A percentile compares a stretch with the other conserved stretches of the same genome.
These are phyloP conservation scores for Chelonia mydas DNA, from an alignment of 2,797 vertebrate species.

Conservation along the genomic window DNA sequence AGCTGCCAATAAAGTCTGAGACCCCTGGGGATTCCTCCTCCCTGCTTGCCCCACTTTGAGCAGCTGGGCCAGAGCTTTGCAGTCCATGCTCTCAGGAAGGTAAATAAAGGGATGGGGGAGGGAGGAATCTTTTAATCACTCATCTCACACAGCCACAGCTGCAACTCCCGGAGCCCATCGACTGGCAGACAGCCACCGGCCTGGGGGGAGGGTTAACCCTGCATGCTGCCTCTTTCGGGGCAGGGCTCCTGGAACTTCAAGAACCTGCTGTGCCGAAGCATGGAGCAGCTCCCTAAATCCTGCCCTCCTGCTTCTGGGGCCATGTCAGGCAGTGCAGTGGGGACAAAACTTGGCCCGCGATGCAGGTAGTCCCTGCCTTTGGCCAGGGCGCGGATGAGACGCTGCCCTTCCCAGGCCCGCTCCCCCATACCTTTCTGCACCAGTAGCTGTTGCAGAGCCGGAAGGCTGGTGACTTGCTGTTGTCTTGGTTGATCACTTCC, in stretches of 20 bases:
- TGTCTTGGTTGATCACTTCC: slow-evolving; percentile 49
- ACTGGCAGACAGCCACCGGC: neutral
- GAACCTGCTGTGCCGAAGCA: neutral
- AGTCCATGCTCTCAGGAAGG: too few relatives aligned
- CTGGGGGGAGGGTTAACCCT: neutral
- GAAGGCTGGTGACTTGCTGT: slow-evolving; percentile 80
- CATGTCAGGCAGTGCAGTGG: too few relatives aligned
- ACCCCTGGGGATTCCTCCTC: too few relatives aligned
- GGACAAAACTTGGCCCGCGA: neutral
- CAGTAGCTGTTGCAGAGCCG: slow-evolving; percentile 97
- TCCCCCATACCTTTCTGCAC: slow-evolving; percentile 87
- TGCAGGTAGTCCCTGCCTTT: neutral
- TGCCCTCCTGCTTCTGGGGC: neutral
- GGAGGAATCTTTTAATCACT: too few relatives aligned
- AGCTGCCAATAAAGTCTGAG: too few relatives aligned
- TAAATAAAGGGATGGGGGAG: too few relatives aligned
- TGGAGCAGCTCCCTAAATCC: neutral
- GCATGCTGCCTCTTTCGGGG: neutral
- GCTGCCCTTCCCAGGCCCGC: neutral
- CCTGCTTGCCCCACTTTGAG: too few relatives aligned
- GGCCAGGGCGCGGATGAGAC: neutral
- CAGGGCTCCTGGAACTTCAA: neutral
- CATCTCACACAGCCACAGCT: too few relatives aligned
- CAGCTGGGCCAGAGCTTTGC: too few relatives aligned
- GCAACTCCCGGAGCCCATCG: neutral